Evolutionary conservation across 2,888 invertebrate genomes (phyloP).

Genomic region (Tortricodes alternella): DNA sequence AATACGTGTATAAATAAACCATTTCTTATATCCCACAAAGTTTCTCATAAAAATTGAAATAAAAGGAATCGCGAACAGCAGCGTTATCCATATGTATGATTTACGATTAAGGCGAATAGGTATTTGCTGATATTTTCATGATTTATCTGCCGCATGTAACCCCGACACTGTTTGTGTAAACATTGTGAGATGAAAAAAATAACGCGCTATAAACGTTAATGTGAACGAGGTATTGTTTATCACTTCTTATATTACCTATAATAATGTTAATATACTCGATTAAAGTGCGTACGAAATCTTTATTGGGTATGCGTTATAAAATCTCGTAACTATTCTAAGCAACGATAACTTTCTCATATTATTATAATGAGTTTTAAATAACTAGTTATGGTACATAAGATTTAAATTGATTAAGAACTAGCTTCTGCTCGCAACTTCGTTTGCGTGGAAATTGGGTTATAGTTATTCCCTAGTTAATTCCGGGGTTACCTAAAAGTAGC

Average conservation of each 20-base stretch:
- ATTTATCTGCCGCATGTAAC: constrained; percentile 45
- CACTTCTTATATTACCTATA: constrained; percentile 4
- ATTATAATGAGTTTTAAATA: no score
- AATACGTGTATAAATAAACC: constrained; percentile 77
- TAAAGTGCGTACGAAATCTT: neutral
- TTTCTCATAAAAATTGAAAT: constrained; percentile 71
- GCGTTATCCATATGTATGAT: constrained; percentile 65
- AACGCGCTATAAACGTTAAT: constrained; percentile 17
- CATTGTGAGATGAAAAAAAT: constrained; percentile 28
- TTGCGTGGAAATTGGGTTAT: no score
- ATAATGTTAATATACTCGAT: constrained; percentile 1
- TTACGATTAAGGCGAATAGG: constrained; percentile 62
- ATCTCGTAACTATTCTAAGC: neutral
- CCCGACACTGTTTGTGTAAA: constrained; percentile 27
- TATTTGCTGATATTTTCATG: constrained; percentile 55
- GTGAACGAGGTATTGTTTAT: constrained; percentile 13
- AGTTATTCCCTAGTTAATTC: no score
- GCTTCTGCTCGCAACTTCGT: no score
- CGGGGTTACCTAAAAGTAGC: no score
- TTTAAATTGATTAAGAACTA: no score
- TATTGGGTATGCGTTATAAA: constrained; percentile 6
- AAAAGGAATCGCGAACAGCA: constrained; percentile 56
- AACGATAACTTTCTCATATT: constrained; percentile 4
- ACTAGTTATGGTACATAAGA: no score
- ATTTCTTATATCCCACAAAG: constrained; percentile 62